phyloP scores from a whole-genome alignment of 2,113 vertebrate genomes.

The Euleptes europaea region DNA sequence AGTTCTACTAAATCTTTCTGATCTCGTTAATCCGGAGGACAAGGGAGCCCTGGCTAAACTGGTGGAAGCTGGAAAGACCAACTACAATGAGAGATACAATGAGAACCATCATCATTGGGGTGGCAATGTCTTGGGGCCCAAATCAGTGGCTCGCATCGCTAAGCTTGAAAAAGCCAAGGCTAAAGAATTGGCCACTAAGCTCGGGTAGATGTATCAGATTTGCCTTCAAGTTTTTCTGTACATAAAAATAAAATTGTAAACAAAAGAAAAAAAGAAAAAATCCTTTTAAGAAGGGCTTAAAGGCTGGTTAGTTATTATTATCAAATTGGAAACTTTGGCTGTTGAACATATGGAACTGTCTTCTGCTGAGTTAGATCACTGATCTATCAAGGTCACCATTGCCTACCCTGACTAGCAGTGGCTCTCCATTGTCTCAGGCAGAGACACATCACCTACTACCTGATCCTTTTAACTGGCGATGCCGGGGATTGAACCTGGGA shows the following conservation, averaged over 20 bases:
- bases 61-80: conserved; percentile 95
- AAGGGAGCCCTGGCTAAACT: conserved; percentile 94
- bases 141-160: conserved; percentile 92
- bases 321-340: background rate
- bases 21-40: conserved; percentile 87
- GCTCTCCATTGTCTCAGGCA: no score
- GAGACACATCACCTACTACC: no score
- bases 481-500: no score
- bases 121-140: conserved; percentile 91
- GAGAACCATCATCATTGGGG: conserved; percentile 99
- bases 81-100: conserved; percentile 97
- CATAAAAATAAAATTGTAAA: conserved; percentile 70
- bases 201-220: conserved; percentile 79
- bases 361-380: no score
- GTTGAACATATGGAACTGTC: background rate
- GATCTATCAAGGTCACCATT: no score
- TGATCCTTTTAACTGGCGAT: no score
- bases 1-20: background rate
- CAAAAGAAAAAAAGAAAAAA: background rate
- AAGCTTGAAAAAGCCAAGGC: conserved; percentile 98
- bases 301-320: background rate
- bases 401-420: no score
- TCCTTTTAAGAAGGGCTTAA: background rate
- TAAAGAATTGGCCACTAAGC: conserved; percentile 95
- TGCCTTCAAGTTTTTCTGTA: conserved; percentile 62